Conservation (phyloP, 1,140 invertebrate genomes). For the Megalopta genalis region DNA sequence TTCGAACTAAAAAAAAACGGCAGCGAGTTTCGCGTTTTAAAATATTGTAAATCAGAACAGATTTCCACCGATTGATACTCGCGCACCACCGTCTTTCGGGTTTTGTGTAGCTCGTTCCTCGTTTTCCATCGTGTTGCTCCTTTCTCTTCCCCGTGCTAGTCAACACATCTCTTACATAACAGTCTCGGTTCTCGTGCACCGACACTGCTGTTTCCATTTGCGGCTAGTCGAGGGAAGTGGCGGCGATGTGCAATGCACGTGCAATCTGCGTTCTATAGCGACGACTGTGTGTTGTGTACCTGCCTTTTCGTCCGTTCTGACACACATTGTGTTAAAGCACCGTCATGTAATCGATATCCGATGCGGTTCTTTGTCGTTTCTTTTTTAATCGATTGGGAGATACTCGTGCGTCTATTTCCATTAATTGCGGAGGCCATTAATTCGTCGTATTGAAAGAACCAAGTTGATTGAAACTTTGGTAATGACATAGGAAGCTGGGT, state of each 20-base stretch:
- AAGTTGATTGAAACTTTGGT: too few species aligned
- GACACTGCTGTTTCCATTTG: constrained; percentile 36
- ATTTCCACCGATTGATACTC: neutral
- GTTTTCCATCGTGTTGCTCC: neutral
- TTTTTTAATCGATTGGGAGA: neutral
- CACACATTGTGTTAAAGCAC: constrained; percentile 19
- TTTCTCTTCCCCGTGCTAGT: constrained; percentile 19
- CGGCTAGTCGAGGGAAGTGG: constrained; percentile 10
- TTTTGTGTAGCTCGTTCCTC: constrained; percentile 15
- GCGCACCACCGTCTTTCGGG: neutral
- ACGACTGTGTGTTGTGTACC: constrained; percentile 37
- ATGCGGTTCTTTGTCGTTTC: neutral
- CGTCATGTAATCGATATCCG: neutral
- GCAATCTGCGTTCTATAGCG: constrained; percentile 53
- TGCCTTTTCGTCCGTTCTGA: constrained; percentile 33
- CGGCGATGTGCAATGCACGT: constrained; percentile 15
- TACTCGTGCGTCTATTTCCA: neutral
- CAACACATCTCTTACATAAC: constrained; percentile 64
- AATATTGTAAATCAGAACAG: neutral
- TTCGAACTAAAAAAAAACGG: too few species aligned
- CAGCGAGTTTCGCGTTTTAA: too few species aligned
- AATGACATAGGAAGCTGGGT: too few species aligned
- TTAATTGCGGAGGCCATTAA: too few species aligned
- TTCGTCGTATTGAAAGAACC: too few species aligned
- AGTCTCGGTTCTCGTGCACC: constrained; percentile 36